phyloP scores from a whole-genome alignment of 2,888 invertebrate genomes.

The Anarsia innoxiella region DNA sequence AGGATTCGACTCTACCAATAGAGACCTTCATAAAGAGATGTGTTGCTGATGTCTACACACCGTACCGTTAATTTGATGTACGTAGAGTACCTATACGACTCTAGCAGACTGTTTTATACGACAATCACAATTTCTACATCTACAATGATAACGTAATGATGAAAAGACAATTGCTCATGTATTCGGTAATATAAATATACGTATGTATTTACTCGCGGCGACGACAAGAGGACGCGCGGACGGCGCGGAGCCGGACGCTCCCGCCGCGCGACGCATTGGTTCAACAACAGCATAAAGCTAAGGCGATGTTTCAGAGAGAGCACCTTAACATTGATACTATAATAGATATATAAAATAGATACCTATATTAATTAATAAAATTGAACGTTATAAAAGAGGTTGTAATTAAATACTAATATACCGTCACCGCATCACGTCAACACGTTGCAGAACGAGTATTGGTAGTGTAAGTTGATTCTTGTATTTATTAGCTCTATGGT shows the following conservation, averaged over 20 bases:
- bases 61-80: no score
- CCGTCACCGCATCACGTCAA: slow-evolving; percentile 42
- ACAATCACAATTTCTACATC: no score
- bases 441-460: slow-evolving; percentile 47
- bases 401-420: slow-evolving; percentile 67
- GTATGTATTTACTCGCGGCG: background rate
- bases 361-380: slow-evolving; percentile 56
- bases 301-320: slow-evolving; percentile 55
- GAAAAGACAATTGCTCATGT: slow-evolving; percentile 5
- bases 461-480: slow-evolving; percentile 69
- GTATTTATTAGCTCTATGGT: slow-evolving; percentile 68
- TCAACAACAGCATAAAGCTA: slow-evolving; percentile 26
- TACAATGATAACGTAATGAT: no score
- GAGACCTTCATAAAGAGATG: background rate
- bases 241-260: background rate
- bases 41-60: background rate
- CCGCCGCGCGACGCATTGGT: slow-evolving; percentile 4
- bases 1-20: background rate
- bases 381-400: slow-evolving; percentile 67
- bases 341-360: slow-evolving; percentile 57
- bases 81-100: background rate
- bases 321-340: slow-evolving; percentile 38
- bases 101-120: no score
- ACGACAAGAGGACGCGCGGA: background rate
- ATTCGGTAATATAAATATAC: slow-evolving; percentile 2